Base-by-base conservation (phyloP, 2,113 vertebrate species). In the Enhydra lutris region DNA sequence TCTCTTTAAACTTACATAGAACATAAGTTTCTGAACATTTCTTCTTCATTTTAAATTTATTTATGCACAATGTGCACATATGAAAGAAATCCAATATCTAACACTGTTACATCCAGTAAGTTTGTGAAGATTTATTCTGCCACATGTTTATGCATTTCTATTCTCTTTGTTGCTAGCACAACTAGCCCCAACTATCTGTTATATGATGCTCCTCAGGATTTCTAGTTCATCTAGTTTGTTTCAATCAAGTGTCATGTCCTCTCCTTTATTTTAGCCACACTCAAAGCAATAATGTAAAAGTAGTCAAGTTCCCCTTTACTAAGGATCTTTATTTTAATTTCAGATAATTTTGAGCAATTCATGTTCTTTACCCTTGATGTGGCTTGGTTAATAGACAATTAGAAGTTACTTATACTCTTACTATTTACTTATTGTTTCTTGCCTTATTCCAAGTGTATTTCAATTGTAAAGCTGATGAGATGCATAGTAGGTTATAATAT, bases 81-180 rank as follows among this genome's bases (percentile, higher is more conserved):
- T 80, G 78, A 97, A 98, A 98, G 81, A 98, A 97, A 98, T 98
- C 57, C 82, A 83, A 97, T 95, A 96, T 95, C 36, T 92, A 97
- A 61, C 36, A 95, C 91, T 50, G 87, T 95, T 94, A 71, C 84
- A 59, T 84, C 42, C 29, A 97, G 42, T 95, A 23, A 73, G 89
- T 78, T 67, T 52, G 23, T 6, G 71, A 82, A 78, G n/a, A 67
- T 94, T 90, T 84, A 34, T 85, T 82, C 26, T 50, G 61, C 4
- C 81, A 79, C 26, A 31, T 17, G 3, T n/a, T 61, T 69, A 57
- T 7, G 2, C n/a, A 36, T 71, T 65, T n/a, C 24, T 71, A 96
- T 78, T 93, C 89, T 84, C 42, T 63, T 52, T 74, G 71, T 52
- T 80, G 7, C 13, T 69, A 45, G 17, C 26, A 21, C 39, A 87